Conservation (phyloP, 1,140 invertebrate species). For the Brachionus calyciflorus region DNA sequence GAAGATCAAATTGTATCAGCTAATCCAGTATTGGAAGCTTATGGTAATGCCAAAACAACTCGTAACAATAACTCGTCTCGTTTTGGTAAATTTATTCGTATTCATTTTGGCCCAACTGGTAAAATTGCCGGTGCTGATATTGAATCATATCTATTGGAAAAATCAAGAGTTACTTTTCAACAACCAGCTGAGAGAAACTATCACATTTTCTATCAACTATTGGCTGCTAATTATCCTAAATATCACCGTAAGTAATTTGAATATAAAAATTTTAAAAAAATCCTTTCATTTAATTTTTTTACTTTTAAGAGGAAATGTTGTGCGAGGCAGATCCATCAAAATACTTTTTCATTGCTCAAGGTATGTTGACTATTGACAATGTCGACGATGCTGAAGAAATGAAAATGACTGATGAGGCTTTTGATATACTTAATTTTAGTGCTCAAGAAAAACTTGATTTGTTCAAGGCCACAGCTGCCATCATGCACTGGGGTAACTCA, state of each 20-base stretch:
- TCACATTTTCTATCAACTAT: constrained; percentile 99
- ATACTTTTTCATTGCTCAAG: constrained; percentile 91
- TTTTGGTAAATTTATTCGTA: constrained; percentile 93
- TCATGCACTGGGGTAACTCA: constrained; percentile 97
- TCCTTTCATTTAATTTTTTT: too few species aligned
- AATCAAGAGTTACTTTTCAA: constrained; percentile 99
- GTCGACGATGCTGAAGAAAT: constrained; percentile 96
- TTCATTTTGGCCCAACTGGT: constrained; percentile 96
- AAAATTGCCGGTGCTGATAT: constrained; percentile 99
- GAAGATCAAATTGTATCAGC: constrained; percentile 98
- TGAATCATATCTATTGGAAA: constrained; percentile 99
- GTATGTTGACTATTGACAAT: constrained; percentile 89
- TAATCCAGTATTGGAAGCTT: constrained; percentile 97
- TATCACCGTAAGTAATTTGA: constrained; percentile 60
- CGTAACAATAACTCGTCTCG: constrained; percentile 99
- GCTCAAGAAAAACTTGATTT: constrained; percentile 90
- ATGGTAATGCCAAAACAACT: constrained; percentile 98
- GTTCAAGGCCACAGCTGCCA: constrained; percentile 91
- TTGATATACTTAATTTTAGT: constrained; percentile 94
- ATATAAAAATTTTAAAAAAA: too few species aligned
- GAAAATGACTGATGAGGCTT: constrained; percentile 87
- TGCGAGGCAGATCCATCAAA: constrained; percentile 76
- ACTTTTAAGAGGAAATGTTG: constrained; percentile 81
- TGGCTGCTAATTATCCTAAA: constrained; percentile 82
- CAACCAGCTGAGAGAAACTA: constrained; percentile 93